Conservation (phyloP, 2,113 vertebrate species). For the Brachionichthys hirsutus region DNA sequence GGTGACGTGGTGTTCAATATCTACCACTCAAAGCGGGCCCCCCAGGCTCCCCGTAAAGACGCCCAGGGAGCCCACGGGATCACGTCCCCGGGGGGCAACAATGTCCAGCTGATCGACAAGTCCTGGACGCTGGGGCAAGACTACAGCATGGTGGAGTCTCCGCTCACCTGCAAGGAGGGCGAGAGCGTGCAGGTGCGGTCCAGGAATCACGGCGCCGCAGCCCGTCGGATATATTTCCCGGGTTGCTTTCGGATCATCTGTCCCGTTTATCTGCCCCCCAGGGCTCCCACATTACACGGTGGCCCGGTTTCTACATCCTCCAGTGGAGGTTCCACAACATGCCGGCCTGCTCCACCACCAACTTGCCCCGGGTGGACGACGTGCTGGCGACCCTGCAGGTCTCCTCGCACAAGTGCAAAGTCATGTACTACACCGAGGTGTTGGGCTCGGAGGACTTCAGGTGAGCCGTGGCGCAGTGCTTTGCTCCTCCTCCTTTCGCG, state of each 20-base stretch:
- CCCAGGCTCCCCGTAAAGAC: conserved; percentile 89
- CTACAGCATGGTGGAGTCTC: conserved; percentile 95
- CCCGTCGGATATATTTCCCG: background rate
- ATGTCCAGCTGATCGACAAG: conserved; percentile 91
- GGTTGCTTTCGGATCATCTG: background rate
- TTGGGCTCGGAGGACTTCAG: conserved; percentile 97
- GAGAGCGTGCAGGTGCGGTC: conserved; percentile 91
- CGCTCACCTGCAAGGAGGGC: conserved; percentile 91
- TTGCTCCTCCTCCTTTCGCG: conserved; percentile 51
- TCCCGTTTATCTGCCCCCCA: conserved; percentile 48
- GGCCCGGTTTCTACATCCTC: conserved; percentile 97
- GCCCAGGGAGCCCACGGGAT: conserved; percentile 87
- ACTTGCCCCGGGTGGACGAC: conserved; percentile 92
- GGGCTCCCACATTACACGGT: conserved; percentile 95
- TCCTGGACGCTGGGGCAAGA: conserved; percentile 90
- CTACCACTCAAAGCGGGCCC: conserved; percentile 92
- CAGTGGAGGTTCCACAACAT: conserved; percentile 95
- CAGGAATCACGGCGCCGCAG: background rate
- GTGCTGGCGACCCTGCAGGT: conserved; percentile 95
- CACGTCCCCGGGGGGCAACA: conserved; percentile 90
- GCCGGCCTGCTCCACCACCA: conserved; percentile 91
- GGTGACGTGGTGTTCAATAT: conserved; percentile 96
- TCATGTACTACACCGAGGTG: conserved; percentile 98
- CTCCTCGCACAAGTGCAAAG: conserved; percentile 96
- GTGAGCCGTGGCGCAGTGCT: conserved; percentile 78